Evolutionary conservation across 1,140 invertebrate genomes (phyloP).

Genomic region (Bombus pascuorum): DNA sequence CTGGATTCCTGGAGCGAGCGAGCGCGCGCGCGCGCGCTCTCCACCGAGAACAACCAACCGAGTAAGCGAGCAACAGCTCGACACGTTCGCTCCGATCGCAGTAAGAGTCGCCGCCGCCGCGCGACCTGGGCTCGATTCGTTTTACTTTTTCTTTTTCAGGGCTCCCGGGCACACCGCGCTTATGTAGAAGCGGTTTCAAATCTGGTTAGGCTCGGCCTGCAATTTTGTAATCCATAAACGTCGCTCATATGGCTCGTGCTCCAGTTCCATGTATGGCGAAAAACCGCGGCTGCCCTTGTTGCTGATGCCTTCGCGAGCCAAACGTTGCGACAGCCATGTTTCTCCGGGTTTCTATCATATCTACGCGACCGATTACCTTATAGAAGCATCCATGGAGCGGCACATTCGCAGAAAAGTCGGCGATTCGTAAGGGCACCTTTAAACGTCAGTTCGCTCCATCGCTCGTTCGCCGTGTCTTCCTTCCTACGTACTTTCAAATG

Average conservation of each 20-base stretch:
- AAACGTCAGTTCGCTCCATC: not conserved
- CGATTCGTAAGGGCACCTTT: conserved; percentile 5
- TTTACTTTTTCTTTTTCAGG: conserved; percentile 40
- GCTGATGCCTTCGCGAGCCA: conserved; percentile 59
- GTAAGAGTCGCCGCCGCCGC: conserved; percentile 42
- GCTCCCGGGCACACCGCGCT: conserved; percentile 46
- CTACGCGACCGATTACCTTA: conserved; percentile 43
- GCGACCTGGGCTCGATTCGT: conserved; percentile 24
- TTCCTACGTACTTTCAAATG: not conserved
- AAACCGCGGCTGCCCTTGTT: conserved; percentile 75
- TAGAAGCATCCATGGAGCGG: conserved; percentile 7
- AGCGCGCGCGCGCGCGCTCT: not conserved
- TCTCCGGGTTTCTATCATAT: conserved; percentile 50
- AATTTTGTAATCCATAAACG: conserved; percentile 77
- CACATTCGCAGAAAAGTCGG: conserved; percentile 11
- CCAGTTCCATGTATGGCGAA: conserved; percentile 78
- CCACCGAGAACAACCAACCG: not conserved
- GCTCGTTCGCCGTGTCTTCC: not conserved
- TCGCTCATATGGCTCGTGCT: conserved; percentile 73
- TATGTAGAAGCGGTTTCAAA: conserved; percentile 70
- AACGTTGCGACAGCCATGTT: conserved; percentile 59
- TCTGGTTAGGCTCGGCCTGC: conserved; percentile 66
- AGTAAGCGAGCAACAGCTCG: not conserved
- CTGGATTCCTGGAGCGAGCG: conserved; percentile 64
- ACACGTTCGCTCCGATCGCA: not conserved